phyloP scores from a whole-genome alignment of 2,797 vertebrate genomes.

The Vipera latastei region DNA sequence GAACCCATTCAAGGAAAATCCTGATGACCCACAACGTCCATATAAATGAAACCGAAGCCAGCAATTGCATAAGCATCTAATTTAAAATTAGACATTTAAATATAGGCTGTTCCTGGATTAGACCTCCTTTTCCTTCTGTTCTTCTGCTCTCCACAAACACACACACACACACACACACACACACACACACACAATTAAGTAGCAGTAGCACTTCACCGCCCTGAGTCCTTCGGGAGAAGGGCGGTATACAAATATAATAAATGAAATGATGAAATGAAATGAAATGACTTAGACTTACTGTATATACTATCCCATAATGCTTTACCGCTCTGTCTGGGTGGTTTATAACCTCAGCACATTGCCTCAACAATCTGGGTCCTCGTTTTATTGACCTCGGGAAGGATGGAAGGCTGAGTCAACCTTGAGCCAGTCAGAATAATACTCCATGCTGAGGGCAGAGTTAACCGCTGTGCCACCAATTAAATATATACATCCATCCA shows the following conservation, averaged over 20 bases:
- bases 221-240: too few species aligned
- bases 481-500: too few species aligned
- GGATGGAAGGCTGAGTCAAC: not conserved
- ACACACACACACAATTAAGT: not conserved
- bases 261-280: too few species aligned
- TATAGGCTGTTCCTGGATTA: slow-evolving; percentile 34
- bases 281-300: not conserved
- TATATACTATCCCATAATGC: not conserved
- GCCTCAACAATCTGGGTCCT: not conserved
- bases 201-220: not conserved
- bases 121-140: not conserved
- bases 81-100: slow-evolving; percentile 35
- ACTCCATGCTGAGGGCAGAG: not conserved
- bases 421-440: not conserved
- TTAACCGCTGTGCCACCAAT: not conserved
- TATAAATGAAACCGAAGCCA: slow-evolving; percentile 35
- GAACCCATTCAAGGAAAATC: slow-evolving; percentile 39
- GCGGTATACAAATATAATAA: too few species aligned
- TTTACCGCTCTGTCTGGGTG: not conserved
- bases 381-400: not conserved
- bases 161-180: not conserved
- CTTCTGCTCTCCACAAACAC: not conserved
- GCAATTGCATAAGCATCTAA: not conserved
- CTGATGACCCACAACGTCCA: slow-evolving; percentile 26
- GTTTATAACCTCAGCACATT: not conserved